Percentiles rank a stretch among this genome's conserved stretches.
These are phyloP conservation scores for Jordanella pulchra DNA, from an alignment of 2,797 vertebrate species.

Conservation along the genomic window DNA sequence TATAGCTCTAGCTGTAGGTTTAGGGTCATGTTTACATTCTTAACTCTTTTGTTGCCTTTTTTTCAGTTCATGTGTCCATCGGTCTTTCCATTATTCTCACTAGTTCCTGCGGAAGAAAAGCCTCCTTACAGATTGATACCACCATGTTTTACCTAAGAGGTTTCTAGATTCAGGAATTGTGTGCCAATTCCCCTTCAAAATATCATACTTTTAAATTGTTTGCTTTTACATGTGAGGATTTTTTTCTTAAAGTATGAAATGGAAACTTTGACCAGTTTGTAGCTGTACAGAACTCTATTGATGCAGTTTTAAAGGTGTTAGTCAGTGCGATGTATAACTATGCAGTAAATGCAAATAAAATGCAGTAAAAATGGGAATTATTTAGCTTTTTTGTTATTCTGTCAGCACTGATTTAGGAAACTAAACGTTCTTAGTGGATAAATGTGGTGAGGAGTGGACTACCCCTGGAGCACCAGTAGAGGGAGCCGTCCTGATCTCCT, in stretches of 20 bases:
- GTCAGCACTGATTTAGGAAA: constrained; percentile 18
- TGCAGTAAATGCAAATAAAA: neutral
- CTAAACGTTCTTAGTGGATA: constrained; percentile 29
- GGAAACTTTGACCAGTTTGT: neutral
- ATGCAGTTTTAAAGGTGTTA: neutral
- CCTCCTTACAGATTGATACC: neutral
- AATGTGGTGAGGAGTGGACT: constrained; percentile 24
- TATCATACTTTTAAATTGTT: too few relatives aligned
- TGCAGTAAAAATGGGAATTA: neutral
- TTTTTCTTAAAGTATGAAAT: too few relatives aligned
- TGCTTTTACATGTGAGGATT: too few relatives aligned
- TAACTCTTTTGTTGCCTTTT: too few relatives aligned
- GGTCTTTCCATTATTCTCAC: neutral
- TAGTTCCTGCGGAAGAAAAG: neutral
- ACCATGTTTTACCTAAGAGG: neutral
- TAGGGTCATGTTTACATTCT: too few relatives aligned
- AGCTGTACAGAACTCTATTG: neutral
- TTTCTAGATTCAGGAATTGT: neutral
- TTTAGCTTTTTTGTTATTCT: neutral
- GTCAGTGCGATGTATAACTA: neutral
- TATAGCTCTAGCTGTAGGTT: too few relatives aligned
- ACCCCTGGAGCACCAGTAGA: constrained; percentile 64
- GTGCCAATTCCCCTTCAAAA: too few relatives aligned
- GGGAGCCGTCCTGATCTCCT: constrained; percentile 67
- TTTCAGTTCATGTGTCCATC: neutral